Percentiles rank a stretch among this genome's conserved stretches.
phyloP scores from a whole-genome alignment of 1,140 invertebrate genomes.

The Drusus annulatus region DNA sequence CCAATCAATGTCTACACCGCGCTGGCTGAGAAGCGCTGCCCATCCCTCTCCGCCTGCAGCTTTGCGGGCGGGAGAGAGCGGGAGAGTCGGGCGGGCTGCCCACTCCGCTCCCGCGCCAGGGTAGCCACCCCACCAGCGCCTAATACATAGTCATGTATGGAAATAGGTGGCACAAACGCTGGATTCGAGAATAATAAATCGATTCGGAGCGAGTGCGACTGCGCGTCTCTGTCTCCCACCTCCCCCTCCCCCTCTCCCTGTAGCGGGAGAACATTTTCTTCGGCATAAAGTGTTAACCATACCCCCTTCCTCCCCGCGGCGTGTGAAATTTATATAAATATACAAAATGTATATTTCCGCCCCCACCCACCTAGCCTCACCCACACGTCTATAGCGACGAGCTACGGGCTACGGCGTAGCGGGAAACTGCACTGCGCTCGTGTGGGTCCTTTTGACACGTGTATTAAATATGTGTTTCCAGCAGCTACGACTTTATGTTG shows the following conservation, averaged over 20 bases:
- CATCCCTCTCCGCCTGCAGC: neutral
- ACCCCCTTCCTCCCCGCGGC: neutral
- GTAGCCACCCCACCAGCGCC: slow-evolving; percentile 48
- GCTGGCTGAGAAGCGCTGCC: slow-evolving; percentile 9
- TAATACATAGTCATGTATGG: slow-evolving; percentile 60
- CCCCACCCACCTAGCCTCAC: neutral
- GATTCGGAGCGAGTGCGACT: slow-evolving; percentile 53
- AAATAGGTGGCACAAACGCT: slow-evolving; percentile 59
- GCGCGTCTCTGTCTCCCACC: slow-evolving; percentile 40
- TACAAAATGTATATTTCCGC: slow-evolving; percentile 52
- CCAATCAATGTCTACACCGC: slow-evolving; percentile 28
- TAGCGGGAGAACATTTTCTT: slow-evolving; percentile 31
- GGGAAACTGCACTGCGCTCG: slow-evolving; percentile 17
- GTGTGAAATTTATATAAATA: slow-evolving; percentile 56
- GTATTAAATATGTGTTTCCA: slow-evolving; percentile 46
- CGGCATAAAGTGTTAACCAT: slow-evolving; percentile 57
- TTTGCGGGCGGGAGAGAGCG: neutral
- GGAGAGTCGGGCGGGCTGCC: slow-evolving; percentile 39
- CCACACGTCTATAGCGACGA: neutral
- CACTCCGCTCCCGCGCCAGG: slow-evolving; percentile 39
- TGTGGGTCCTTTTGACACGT: slow-evolving; percentile 47
- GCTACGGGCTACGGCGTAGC: neutral
- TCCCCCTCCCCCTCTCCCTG: slow-evolving; percentile 20
- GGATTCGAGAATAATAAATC: slow-evolving; percentile 60
- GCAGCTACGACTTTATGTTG: slow-evolving; percentile 9